Base-by-base conservation (phyloP, 2,113 vertebrate genomes). In the Salvator merianae region DNA sequence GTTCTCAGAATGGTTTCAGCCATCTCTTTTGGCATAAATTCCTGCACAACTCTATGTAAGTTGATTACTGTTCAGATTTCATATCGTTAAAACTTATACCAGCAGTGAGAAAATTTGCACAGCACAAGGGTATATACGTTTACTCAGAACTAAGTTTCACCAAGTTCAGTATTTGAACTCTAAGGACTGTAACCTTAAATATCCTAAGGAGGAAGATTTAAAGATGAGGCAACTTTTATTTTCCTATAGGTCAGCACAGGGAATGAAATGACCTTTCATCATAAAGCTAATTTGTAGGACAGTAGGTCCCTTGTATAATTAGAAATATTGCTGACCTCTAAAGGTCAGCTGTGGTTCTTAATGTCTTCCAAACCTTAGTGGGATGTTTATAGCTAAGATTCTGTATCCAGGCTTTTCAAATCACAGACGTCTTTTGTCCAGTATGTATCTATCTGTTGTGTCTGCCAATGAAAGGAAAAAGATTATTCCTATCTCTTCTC, bases 401-500 rank as follows among this genome's bases (percentile, higher is more conserved):
- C 89, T 26, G 70, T 78, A 81, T 69, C 69, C 84, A 73, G 78
- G 68, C 84, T 8, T 10, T 79, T 1, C 2, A 68, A 77, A 43
- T 24, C 84, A 53, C 78, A 7, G 1, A 32, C 79, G 66, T 79
- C 82, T 50, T 87, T 36, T 34, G 86, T 65, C 69, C 30, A 79
- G 36, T 20, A 8, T 53, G 36, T 36, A 10, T 59, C 84, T 83
- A 62, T 86, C 74, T 50, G 20, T 76, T 82, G 75, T 50, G 73
- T 84, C 82, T 72, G 80, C 73, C 80, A 87, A 77, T 59, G 22
- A 89, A 38, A 73, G 13, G 63, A 78, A 38, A 59, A 14, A 28
- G 77, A 86, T 71, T 85, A 62, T 76, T 85, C 69, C 63, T 84
- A 79, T 87, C 86, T 86, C 28, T 62, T 59, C 43, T 50, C 13